Base-by-base conservation (phyloP, 1,140 invertebrate genomes). In the Drosophila micromelanica region DNA sequence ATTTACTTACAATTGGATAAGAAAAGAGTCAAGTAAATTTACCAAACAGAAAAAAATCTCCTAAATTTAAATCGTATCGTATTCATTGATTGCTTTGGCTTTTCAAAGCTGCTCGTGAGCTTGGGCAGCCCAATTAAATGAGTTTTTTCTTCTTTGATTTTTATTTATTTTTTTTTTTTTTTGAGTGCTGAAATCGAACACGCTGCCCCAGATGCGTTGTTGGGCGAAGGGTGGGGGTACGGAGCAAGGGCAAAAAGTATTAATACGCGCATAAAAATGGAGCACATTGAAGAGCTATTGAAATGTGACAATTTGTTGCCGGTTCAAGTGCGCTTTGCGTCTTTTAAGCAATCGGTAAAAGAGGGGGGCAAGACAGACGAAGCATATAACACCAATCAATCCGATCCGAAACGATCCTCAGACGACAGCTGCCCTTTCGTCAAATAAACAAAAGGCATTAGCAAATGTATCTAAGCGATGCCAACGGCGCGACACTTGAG, bases 371-470 rank as follows among this genome's bases (percentile, higher is more conserved):
- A 55, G n/a, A 46, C 35, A 17, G 40, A 17, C 3, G 13, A 23
- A n/a, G 12, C 42, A 73, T 42, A 80, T 80, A 69, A 82, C 75
- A 86, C 71, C 81, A 87, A 86, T 86, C 81, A 86, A 86, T 86
- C 73, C 55, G 45, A 68, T 78, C 61, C 68, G 71, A 64, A 17
- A 3, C 55, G 55, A 57, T 57, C 55, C 15, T 45, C 54, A 60
- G 79, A 48, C 76, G 65, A 74, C 81, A 84, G 80, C 80, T 87
- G 84, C 78, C 82, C 84, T 82, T 87, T 82, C 68, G 67, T 86
- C 81, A 78, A 76, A 73, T 87, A 86, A 86, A 87, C 81, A 86
- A 78, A 78, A 70, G 76, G 84, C 82, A 87, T 87, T 87, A 87
- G 84, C 78, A 82, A 87, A 87, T 86, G 82, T 87, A 67, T 81